Conservation (phyloP, 2,888 invertebrate species). For the Hyposoter dolosus region DNA sequence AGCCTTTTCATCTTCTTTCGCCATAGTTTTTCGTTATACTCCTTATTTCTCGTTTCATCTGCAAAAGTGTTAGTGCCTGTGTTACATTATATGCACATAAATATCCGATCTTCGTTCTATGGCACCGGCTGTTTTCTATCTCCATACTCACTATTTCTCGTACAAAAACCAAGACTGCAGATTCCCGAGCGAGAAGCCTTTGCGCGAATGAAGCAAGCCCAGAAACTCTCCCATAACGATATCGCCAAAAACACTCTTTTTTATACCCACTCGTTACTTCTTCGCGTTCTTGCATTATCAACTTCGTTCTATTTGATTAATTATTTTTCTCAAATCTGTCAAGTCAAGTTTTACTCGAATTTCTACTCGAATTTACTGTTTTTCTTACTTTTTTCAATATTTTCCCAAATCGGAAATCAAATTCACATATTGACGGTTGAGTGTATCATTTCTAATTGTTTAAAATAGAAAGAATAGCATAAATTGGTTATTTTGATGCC, state of each 20-base stretch:
- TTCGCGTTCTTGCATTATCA: constrained; percentile 55
- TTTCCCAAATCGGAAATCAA: too few relatives aligned
- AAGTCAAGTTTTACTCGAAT: too few relatives aligned
- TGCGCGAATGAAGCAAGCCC: constrained; percentile 73
- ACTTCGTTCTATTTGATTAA: not conserved
- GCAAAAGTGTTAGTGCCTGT: constrained; percentile 12
- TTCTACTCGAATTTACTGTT: too few relatives aligned
- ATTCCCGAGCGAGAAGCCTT: constrained; percentile 72
- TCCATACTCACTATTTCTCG: constrained; percentile 37
- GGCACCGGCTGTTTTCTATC: constrained; percentile 6
- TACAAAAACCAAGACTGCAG: constrained; percentile 78
- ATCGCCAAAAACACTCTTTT: constrained; percentile 76
- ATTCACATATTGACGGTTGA: too few relatives aligned
- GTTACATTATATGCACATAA: constrained; percentile 15
- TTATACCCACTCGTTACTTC: constrained; percentile 35
- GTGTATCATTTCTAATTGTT: too few relatives aligned
- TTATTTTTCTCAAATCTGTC: not conserved
- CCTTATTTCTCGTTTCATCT: constrained; percentile 24
- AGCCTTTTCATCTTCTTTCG: constrained; percentile 33
- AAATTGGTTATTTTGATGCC: too few relatives aligned
- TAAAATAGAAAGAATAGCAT: too few relatives aligned
- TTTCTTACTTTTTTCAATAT: too few relatives aligned
- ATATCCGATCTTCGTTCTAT: not conserved
- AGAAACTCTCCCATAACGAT: constrained; percentile 78
- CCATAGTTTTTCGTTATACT: constrained; percentile 49